phyloP scores from a whole-genome alignment of 2,888 invertebrate genomes.

The Torymus tubicola region DNA sequence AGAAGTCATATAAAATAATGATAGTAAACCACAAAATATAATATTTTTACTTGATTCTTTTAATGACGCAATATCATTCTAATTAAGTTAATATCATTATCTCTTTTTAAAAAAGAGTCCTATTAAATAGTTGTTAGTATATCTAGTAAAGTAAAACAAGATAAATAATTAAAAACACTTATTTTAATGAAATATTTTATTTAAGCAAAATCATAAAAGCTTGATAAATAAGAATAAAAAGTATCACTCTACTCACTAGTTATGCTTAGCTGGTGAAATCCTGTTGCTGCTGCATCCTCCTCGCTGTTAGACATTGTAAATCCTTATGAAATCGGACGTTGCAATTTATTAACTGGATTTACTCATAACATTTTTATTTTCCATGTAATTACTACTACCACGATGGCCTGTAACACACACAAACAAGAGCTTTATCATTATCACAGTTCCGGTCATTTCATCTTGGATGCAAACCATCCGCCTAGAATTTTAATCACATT shows the following conservation, averaged over 20 bases:
- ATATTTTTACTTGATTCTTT: background rate
- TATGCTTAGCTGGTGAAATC: slow-evolving; percentile 83
- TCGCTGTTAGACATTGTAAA: slow-evolving; percentile 74
- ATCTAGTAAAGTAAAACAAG: slow-evolving; percentile 6
- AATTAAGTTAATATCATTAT: too few species aligned
- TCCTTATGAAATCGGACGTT: slow-evolving; percentile 10
- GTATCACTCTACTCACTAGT: slow-evolving; percentile 80
- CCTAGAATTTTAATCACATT: slow-evolving; percentile 17
- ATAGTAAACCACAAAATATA: too few species aligned
- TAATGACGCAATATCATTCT: background rate
- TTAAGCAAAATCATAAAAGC: background rate
- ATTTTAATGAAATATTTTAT: background rate
- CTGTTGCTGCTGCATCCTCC: slow-evolving; percentile 75
- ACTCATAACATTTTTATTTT: slow-evolving; percentile 54
- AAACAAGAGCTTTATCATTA: slow-evolving; percentile 45
- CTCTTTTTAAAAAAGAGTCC: too few species aligned
- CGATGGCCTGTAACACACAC: slow-evolving; percentile 44
- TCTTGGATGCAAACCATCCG: background rate
- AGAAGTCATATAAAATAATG: too few species aligned
- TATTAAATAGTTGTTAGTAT: background rate
- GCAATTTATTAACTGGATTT: slow-evolving; percentile 39
- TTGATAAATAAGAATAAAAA: background rate
- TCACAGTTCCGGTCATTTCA: slow-evolving; percentile 24
- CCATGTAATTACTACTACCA: slow-evolving; percentile 9
- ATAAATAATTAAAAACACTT: slow-evolving; percentile 3